These are phyloP conservation scores for Hypotaenidia philippensis DNA, from an alignment of 2,797 vertebrate species.

Conservation along the genomic window DNA sequence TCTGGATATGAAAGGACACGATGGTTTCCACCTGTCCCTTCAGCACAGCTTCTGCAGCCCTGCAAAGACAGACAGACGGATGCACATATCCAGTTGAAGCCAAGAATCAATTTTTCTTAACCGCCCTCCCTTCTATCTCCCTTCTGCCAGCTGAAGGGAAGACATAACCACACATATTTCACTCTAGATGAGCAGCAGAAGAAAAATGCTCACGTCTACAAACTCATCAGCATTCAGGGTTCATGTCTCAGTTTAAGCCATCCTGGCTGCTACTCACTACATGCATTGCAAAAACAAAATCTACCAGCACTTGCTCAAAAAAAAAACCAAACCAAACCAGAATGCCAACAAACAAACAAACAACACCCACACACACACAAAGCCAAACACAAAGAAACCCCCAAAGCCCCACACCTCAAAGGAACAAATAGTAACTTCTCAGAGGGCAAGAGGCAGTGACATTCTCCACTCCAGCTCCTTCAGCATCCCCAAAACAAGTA, in stretches of 20 bases:
- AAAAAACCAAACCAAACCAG: too few species aligned
- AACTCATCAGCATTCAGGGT: background rate
- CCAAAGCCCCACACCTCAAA: background rate
- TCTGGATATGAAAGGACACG: constrained; percentile 98
- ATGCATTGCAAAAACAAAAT: background rate
- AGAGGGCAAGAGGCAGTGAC: background rate
- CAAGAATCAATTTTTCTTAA: constrained; percentile 1
- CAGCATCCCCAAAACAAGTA: background rate
- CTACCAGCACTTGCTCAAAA: background rate
- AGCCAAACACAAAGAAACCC: too few species aligned
- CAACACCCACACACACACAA: too few species aligned
- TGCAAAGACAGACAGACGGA: constrained; percentile 76
- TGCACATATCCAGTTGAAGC: background rate
- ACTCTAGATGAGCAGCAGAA: background rate
- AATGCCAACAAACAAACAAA: too few species aligned
- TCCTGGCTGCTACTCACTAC: background rate
- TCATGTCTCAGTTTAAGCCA: background rate
- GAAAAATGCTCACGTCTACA: constrained; percentile 2
- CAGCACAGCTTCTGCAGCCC: constrained; percentile 97
- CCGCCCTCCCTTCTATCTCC: background rate
- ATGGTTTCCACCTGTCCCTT: constrained; percentile 98
- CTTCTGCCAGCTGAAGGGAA: background rate
- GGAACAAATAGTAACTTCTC: background rate
- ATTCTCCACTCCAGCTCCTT: background rate
- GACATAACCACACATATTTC: background rate